These are phyloP conservation scores for Amphiprion ocellaris DNA, from an alignment of 2,113 vertebrate species.

Conservation along the genomic window DNA sequence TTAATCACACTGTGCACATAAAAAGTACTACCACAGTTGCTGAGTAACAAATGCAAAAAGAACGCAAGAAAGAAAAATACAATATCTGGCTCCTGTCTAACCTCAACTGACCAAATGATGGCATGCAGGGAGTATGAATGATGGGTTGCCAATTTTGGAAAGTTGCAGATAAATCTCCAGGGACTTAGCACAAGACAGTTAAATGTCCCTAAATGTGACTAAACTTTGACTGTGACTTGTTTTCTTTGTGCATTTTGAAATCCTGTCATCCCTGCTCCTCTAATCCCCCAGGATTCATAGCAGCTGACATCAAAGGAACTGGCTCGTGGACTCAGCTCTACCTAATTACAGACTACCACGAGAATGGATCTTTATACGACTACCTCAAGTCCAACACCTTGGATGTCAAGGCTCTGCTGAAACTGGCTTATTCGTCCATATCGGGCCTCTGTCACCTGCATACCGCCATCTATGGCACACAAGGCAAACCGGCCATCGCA, in stretches of 20 bases:
- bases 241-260: background rate
- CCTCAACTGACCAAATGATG: background rate
- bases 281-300: constrained; percentile 91
- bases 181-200: background rate
- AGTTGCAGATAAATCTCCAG: background rate
- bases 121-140: background rate
- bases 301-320: constrained; percentile 97
- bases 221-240: background rate
- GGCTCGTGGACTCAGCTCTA: constrained; percentile 99
- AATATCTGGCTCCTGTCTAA: background rate
- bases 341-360: constrained; percentile 97
- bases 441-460: constrained; percentile 97
- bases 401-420: constrained; percentile 91
- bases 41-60: too few relatives aligned
- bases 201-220: background rate
- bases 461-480: constrained; percentile 97
- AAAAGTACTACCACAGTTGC: too few relatives aligned
- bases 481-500: constrained; percentile 97
- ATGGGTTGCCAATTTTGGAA: background rate
- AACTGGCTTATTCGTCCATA: constrained; percentile 92
- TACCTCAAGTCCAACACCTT: constrained; percentile 96
- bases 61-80: background rate
- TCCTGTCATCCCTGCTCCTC: background rate
- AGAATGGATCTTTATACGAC: constrained; percentile 96
- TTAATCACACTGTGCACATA: too few relatives aligned